These are phyloP conservation scores for Lethenteron camtschaticum DNA, from an alignment of 2,113 vertebrate species.

Conservation along the genomic window DNA sequence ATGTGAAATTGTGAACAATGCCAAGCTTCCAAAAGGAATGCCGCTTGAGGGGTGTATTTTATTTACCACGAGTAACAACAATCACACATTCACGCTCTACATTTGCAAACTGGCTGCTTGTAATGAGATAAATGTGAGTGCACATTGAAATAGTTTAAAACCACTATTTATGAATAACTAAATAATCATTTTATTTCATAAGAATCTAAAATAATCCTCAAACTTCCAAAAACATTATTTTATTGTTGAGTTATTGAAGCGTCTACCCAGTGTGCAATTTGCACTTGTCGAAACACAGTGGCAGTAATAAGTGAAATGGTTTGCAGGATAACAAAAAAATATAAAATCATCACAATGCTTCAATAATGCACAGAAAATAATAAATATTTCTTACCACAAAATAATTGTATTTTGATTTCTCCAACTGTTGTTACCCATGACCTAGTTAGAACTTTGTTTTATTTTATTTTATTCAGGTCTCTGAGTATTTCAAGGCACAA, in stretches of 20 bases:
- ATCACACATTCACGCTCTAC: no score
- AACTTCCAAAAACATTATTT: no score
- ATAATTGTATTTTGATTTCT: conserved; percentile 1
- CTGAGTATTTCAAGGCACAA: conserved; percentile 62
- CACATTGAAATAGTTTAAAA: no score
- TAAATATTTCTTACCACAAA: background rate
- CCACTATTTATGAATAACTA: no score
- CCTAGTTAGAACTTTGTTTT: background rate
- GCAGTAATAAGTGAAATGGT: conserved; percentile 10
- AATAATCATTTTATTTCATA: no score
- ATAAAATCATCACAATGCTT: conserved; percentile 8
- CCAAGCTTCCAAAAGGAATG: no score
- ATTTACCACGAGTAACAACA: no score
- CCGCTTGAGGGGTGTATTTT: no score
- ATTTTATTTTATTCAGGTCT: conserved; percentile 28
- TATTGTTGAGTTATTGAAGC: background rate
- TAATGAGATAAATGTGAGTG: no score
- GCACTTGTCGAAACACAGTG: background rate
- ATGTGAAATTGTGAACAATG: no score
- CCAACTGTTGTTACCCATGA: background rate
- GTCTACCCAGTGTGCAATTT: background rate
- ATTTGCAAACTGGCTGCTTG: no score
- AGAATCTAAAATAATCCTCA: no score
- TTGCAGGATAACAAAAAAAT: conserved; percentile 9
- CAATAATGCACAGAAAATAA: background rate